Base-by-base conservation (phyloP, 1,140 invertebrate species). In the Conus betulinus region DNA sequence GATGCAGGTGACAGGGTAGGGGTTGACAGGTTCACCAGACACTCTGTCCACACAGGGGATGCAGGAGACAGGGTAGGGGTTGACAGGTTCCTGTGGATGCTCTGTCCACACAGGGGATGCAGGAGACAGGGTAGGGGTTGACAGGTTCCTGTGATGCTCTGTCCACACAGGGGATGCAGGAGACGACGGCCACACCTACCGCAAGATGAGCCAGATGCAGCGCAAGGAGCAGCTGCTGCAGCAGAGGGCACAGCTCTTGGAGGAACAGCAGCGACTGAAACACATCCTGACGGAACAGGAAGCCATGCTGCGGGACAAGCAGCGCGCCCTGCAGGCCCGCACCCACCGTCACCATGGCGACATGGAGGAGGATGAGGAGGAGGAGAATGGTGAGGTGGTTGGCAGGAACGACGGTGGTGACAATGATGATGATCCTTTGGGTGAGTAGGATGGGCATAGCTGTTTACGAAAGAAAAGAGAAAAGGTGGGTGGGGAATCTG, bases 261-360 rank as follows among this genome's bases (percentile, higher is more conserved):
- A 91, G 25, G 92, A 92, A 71, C 92, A 92, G 39, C 83, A 89
- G n/a, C 81, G 89, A n/a, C 84, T 92, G 39, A 85, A 87, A 60
- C 55, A 89, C n/a, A 81, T 91, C 71, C 78, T 92, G 55, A 79
- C 53, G 17, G 88, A 91, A 25, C 90, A 92, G 71, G 90, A 92
- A 76, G 57, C 85, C 74, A 83, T 89, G 74, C 86, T 91, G 76
- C 27, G 71, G 20, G 57, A 84, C 15, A 89, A 89, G 71, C 90
- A 91, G 51, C 71, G 86, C 15, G 84, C 85, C 60, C 85, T 91
- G 52, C 52, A 89, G 25, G 53, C 76, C 52, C 63, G 89, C 67
- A 7, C 67, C 67, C 67, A 7, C 13, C 67, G 67, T n/a, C 67
- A 4, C 67, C 67, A 81, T 2, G 79, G 51, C 39, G 51, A 53